Evolutionary conservation across 1,140 invertebrate species (phyloP).

Genomic region (Acromyrmex echinatior): DNA sequence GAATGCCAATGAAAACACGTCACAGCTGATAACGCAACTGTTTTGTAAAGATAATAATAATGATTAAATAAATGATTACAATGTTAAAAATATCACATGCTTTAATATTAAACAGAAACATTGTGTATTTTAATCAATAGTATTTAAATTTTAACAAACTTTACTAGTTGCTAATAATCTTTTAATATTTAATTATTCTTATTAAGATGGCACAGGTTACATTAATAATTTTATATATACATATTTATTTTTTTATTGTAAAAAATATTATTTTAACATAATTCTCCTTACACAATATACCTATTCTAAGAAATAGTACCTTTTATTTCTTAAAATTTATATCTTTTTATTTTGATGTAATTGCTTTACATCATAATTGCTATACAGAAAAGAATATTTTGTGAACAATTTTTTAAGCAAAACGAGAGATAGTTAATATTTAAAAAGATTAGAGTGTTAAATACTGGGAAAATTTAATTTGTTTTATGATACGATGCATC

Average conservation of each 20-base stretch:
- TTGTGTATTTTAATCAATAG: not conserved
- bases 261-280: not conserved
- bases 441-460: not conserved
- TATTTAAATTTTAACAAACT: not conserved
- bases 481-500: not conserved
- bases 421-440: not conserved
- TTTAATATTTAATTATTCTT: not conserved
- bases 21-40: not conserved
- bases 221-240: conserved; percentile 1
- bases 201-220: not conserved
- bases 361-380: not conserved
- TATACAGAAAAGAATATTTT: not conserved
- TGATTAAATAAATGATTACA: not conserved
- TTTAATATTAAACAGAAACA: not conserved
- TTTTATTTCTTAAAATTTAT: not conserved
- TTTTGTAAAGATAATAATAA: not conserved
- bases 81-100: not conserved
- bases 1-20: conserved; percentile 6
- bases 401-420: not conserved
- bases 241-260: not conserved
- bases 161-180: not conserved
- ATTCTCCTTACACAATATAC: not conserved
- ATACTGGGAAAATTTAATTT: not conserved
- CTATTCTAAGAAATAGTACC: not conserved
- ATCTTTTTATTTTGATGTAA: not conserved